A percentile compares a stretch with the other conserved stretches of the same genome.
Evolutionary conservation across 2,797 vertebrate species (phyloP).

Genomic region (Craterocephalus amniculus): DNA sequence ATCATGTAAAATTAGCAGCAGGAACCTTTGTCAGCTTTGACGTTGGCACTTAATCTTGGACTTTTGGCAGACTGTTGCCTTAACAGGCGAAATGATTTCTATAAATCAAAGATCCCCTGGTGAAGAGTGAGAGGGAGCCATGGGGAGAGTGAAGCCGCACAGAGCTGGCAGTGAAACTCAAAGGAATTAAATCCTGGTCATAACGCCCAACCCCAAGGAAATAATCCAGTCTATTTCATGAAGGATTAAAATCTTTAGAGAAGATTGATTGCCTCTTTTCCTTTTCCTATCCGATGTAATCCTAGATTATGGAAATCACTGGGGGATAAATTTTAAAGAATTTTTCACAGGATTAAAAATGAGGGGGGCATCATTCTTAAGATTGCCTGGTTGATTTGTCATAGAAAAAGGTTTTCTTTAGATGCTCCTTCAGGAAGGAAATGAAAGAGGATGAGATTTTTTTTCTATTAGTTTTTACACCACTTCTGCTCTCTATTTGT

Average conservation of each 20-base stretch:
- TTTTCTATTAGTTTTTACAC: neutral
- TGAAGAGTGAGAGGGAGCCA: slow-evolving; percentile 56
- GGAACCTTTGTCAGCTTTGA: slow-evolving; percentile 82
- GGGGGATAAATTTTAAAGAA: slow-evolving; percentile 76
- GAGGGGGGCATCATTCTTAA: slow-evolving; percentile 54
- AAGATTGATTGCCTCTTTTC: slow-evolving; percentile 84
- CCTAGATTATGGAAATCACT: slow-evolving; percentile 81
- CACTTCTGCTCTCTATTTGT: neutral
- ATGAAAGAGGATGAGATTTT: slow-evolving; percentile 1
- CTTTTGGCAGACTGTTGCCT: slow-evolving; percentile 88
- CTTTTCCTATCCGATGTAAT: slow-evolving; percentile 78
- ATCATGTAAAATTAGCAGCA: slow-evolving; percentile 89
- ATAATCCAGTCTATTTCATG: slow-evolving; percentile 87
- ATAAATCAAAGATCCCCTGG: slow-evolving; percentile 85
- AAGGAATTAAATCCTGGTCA: slow-evolving; percentile 79
- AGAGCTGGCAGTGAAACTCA: slow-evolving; percentile 62
- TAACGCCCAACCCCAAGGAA: slow-evolving; percentile 83
- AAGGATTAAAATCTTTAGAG: slow-evolving; percentile 86
- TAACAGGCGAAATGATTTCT: slow-evolving; percentile 88
- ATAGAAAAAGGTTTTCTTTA: slow-evolving; percentile 46
- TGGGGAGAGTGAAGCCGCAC: slow-evolving; percentile 52
- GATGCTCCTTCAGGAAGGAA: slow-evolving; percentile 19
- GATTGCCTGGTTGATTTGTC: slow-evolving; percentile 59
- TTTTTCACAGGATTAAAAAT: slow-evolving; percentile 73
- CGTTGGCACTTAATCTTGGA: slow-evolving; percentile 87